These are phyloP conservation scores for Ceratitis capitata DNA, from an alignment of 1,140 invertebrate species.

Conservation along the genomic window DNA sequence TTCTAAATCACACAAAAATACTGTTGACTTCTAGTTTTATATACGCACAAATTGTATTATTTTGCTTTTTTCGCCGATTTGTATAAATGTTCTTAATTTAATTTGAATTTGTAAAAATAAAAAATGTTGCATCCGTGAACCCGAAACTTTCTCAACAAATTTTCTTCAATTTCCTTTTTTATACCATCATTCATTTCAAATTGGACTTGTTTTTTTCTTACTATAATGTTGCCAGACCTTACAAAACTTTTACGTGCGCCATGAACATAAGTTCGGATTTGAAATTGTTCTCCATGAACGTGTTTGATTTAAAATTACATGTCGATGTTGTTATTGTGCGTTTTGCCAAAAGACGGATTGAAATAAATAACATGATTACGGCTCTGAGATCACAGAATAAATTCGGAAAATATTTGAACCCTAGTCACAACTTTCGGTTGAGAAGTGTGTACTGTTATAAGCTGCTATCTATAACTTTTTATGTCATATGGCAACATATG, in stretches of 20 bases:
- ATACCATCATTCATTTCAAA: neutral
- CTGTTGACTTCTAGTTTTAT: neutral
- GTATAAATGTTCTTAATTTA: slow-evolving; percentile 11
- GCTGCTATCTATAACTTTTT: no score
- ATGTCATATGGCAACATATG: neutral
- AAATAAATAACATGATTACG: no score
- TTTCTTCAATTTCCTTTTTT: slow-evolving; percentile 1
- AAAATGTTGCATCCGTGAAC: slow-evolving; percentile 20
- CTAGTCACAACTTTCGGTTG: no score
- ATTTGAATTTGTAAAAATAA: slow-evolving; percentile 25
- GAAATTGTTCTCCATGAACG: no score
- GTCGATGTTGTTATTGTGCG: no score
- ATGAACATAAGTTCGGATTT: no score
- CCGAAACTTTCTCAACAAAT: slow-evolving; percentile 35
- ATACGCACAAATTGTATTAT: neutral
- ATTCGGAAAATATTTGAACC: no score
- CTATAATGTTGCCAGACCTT: neutral
- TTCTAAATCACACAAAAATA: neutral
- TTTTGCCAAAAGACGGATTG: no score
- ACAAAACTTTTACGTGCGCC: no score
- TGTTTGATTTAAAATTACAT: no score
- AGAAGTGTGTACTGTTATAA: no score
- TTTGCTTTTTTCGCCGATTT: neutral
- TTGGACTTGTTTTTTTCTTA: neutral
- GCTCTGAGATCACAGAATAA: no score